Conservation (phyloP, 2,888 invertebrate genomes). For the Phengaris arion region DNA sequence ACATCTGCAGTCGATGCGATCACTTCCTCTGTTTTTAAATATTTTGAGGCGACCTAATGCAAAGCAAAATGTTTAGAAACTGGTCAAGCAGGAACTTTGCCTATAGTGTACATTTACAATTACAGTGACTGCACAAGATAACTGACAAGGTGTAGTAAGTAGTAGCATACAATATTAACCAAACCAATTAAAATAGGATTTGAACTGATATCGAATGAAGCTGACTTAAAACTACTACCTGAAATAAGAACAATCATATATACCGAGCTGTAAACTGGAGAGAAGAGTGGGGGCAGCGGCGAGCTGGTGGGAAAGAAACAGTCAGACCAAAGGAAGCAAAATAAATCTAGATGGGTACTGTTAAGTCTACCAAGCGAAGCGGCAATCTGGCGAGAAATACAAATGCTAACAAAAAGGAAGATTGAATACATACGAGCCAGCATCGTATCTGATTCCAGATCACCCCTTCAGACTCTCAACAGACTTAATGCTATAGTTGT, state of each 20-base stretch:
- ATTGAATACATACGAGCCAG: neutral
- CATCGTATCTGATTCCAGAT: neutral
- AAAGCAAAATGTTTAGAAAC: too few species aligned
- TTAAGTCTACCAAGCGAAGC: slow-evolving; percentile 21
- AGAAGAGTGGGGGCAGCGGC: slow-evolving; percentile 24
- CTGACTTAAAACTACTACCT: neutral
- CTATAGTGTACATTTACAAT: too few species aligned
- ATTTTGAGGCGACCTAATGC: too few species aligned
- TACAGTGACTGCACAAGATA: too few species aligned
- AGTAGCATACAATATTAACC: too few species aligned
- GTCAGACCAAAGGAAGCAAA: slow-evolving; percentile 18
- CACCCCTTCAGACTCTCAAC: neutral
- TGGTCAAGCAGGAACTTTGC: too few species aligned
- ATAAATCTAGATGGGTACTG: slow-evolving; percentile 18
- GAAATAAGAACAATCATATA: neutral
- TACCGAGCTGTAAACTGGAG: slow-evolving; percentile 1
- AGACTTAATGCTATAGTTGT: too few species aligned
- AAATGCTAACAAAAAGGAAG: neutral
- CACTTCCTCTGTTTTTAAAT: too few species aligned
- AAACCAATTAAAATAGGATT: neutral
- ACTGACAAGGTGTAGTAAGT: too few species aligned
- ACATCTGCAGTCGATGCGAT: too few species aligned
- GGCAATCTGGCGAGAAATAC: neutral
- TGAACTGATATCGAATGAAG: neutral
- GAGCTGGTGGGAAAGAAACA: neutral